Conservation (phyloP, 2,113 vertebrate species). For the Phasianus colchicus region DNA sequence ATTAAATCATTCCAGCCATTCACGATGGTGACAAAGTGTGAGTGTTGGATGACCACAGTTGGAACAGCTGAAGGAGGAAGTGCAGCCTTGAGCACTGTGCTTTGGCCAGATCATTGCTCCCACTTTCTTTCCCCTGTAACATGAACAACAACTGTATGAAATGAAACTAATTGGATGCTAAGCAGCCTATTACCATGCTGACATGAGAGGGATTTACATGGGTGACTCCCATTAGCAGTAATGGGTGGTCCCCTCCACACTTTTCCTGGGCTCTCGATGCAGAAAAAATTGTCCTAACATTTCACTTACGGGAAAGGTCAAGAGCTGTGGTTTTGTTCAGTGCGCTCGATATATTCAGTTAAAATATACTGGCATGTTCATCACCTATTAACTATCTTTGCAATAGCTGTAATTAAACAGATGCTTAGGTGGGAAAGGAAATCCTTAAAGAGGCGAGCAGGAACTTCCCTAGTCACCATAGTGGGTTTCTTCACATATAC, state of each 20-base stretch:
- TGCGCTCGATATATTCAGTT: constrained; percentile 50
- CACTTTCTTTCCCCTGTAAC: not conserved
- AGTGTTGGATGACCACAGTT: not conserved
- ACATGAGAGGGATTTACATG: constrained; percentile 8
- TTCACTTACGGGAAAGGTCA: constrained; percentile 62
- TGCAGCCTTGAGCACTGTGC: not conserved
- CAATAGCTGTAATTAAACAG: constrained; percentile 66
- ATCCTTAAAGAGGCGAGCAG: not conserved
- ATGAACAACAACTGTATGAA: not conserved
- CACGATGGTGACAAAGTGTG: not conserved
- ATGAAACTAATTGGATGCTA: not conserved
- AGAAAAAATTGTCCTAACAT: constrained; percentile 41
- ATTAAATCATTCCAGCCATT: not conserved
- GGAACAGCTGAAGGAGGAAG: not conserved
- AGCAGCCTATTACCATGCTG: constrained; percentile 24
- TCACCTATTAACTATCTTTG: constrained; percentile 61
- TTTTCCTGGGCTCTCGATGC: not conserved
- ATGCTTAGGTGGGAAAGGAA: constrained; percentile 25
- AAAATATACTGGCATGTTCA: constrained; percentile 51
- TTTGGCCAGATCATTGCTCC: not conserved
- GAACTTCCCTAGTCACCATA: not conserved
- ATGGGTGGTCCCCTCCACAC: not conserved
- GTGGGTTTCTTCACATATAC: not conserved
- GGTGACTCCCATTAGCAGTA: not conserved
- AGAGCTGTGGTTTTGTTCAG: constrained; percentile 57